phyloP scores from a whole-genome alignment of 2,797 vertebrate genomes.

The Myotis findleyi region DNA sequence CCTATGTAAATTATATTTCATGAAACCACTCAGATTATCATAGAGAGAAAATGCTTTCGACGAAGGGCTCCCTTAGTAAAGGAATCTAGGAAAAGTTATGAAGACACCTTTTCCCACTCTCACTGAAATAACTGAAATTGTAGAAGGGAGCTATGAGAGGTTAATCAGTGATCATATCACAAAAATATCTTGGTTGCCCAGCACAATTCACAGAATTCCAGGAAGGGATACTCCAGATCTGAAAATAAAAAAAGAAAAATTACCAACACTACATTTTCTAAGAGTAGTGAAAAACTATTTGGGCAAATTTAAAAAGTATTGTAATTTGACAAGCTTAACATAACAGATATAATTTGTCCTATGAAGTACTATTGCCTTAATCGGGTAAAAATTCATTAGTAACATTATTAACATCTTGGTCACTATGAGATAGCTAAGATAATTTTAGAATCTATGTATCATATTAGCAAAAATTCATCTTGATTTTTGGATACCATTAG shows the following conservation, averaged over 20 bases:
- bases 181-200: neutral
- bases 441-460: neutral
- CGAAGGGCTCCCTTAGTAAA: neutral
- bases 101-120: neutral
- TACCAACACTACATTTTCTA: neutral
- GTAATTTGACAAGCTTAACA: neutral
- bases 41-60: neutral
- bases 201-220: neutral
- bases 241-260: neutral
- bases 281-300: neutral
- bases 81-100: neutral
- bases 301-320: neutral
- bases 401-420: neutral
- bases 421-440: neutral
- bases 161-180: neutral
- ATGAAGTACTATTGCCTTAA: neutral
- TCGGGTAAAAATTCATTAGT: neutral
- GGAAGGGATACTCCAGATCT: neutral
- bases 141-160: neutral
- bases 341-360: neutral
- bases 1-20: neutral
- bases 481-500: neutral
- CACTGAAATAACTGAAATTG: constrained; percentile 19
- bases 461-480: neutral
- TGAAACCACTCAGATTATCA: neutral